A percentile compares a stretch with the other conserved stretches of the same genome.
Conservation (phyloP, 53 echinoderm and acorn worm genomes). For the Glandiceps talaboti region DNA sequence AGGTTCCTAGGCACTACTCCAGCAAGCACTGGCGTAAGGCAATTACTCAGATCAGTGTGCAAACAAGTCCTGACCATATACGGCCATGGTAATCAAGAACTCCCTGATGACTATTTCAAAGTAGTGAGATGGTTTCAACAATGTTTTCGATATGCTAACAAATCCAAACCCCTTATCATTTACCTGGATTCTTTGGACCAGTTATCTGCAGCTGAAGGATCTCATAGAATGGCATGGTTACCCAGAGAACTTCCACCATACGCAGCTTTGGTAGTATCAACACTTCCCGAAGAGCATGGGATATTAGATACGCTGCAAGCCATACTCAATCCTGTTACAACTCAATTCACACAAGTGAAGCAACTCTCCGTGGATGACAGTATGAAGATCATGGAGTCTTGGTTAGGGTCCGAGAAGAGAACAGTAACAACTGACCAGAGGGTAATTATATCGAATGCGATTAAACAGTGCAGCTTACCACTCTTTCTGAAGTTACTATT, state of each 20-base stretch:
- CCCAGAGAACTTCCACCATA: constrained; percentile 20
- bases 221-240: constrained; percentile 35
- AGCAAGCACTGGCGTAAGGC: constrained; percentile 20
- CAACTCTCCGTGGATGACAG: constrained; percentile 22
- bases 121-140: constrained; percentile 12
- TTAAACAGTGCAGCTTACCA: constrained; percentile 24
- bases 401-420: constrained; percentile 12
- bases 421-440: constrained; percentile 10
- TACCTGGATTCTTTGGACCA: constrained; percentile 34
- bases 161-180: constrained; percentile 23
- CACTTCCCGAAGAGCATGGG: constrained; percentile 22
- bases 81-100: neutral
- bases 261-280: constrained; percentile 26
- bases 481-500: constrained; percentile 33
- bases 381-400: constrained; percentile 8
- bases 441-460: neutral
- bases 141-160: constrained; percentile 9
- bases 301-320: constrained; percentile 20
- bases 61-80: constrained; percentile 20
- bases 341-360: constrained; percentile 7
- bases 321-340: neutral
- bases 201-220: constrained; percentile 23
- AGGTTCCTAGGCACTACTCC: constrained; percentile 33
- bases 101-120: constrained; percentile 24
- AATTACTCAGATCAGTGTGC: constrained; percentile 15